Percentiles rank a stretch among this genome's conserved stretches.
phyloP scores from a whole-genome alignment of 2,888 invertebrate genomes.

The Ypsolopha sequella region DNA sequence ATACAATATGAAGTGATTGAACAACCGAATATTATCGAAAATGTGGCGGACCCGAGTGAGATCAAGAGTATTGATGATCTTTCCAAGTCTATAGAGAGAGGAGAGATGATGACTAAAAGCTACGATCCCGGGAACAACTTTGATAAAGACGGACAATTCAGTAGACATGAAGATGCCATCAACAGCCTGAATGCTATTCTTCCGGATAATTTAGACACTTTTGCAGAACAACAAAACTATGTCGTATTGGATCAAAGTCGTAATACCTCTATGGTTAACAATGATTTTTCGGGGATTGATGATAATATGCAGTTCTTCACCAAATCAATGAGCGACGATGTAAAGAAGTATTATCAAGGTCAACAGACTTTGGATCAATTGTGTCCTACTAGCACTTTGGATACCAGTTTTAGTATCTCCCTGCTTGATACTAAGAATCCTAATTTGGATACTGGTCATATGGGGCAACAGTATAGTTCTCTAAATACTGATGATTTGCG shows the following conservation, averaged over 20 bases:
- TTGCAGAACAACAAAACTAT: conserved; percentile 52
- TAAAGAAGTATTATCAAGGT: conserved; percentile 60
- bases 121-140: conserved; percentile 31
- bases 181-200: conserved; percentile 51
- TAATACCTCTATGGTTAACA: conserved; percentile 34
- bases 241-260: conserved; percentile 43
- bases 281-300: conserved; percentile 58
- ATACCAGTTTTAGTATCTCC: conserved; percentile 52
- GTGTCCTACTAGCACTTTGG: conserved; percentile 49
- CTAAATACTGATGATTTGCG: conserved; percentile 46
- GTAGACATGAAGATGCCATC: conserved; percentile 44
- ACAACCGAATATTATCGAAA: conserved; percentile 64
- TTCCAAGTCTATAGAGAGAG: conserved; percentile 59
- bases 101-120: conserved; percentile 49
- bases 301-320: conserved; percentile 63
- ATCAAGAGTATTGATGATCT: conserved; percentile 64
- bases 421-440: conserved; percentile 46
- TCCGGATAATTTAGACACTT: conserved; percentile 55
- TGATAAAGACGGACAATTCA: conserved; percentile 36
- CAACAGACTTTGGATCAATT: conserved; percentile 49
- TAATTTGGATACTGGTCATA: conserved; percentile 34
- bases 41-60: conserved; percentile 58
- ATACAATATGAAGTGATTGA: conserved; percentile 67
- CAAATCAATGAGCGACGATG: conserved; percentile 61
- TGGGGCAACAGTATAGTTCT: conserved; percentile 40